These are phyloP conservation scores for Gallinago jamesoni DNA, from an alignment of 2,113 vertebrate species.

Conservation along the genomic window DNA sequence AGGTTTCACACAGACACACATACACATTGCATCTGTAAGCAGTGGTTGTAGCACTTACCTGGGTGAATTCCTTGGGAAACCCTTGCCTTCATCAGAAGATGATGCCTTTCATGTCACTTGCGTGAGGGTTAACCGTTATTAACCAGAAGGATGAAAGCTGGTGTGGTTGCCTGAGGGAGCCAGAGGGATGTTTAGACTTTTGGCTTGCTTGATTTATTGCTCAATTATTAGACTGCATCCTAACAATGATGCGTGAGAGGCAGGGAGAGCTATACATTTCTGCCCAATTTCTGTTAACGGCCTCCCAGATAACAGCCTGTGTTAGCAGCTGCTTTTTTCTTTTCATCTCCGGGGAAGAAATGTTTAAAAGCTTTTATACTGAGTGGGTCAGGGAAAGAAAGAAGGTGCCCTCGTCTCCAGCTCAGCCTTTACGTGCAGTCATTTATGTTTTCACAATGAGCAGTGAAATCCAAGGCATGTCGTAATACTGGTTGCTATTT, in stretches of 20 bases:
- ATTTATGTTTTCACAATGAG: conserved; percentile 2
- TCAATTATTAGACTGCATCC: conserved; percentile 1
- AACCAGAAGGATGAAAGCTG: neutral
- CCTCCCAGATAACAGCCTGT: neutral
- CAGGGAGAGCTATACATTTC: neutral
- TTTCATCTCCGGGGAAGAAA: neutral
- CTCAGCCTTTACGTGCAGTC: neutral
- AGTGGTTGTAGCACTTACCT: neutral
- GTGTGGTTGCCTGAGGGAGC: neutral
- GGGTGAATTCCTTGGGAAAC: conserved; percentile 17
- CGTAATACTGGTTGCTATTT: neutral
- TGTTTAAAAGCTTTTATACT: conserved; percentile 29
- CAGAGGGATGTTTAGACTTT: neutral
- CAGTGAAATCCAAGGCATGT: neutral
- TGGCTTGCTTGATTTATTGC: conserved; percentile 36
- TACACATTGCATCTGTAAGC: neutral
- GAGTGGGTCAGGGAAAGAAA: neutral
- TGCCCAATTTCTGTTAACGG: conserved; percentile 31
- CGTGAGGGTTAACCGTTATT: conserved; percentile 2
- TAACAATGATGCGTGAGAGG: neutral
- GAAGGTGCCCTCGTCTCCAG: neutral
- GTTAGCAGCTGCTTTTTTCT: conserved; percentile 31
- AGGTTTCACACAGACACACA: neutral
- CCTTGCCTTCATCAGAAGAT: conserved; percentile 29
- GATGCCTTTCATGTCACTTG: neutral